A percentile compares a stretch with the other conserved stretches of the same genome.
phyloP scores from a whole-genome alignment of 2,888 invertebrate genomes.

The Glyphotaelius pellucidus region DNA sequence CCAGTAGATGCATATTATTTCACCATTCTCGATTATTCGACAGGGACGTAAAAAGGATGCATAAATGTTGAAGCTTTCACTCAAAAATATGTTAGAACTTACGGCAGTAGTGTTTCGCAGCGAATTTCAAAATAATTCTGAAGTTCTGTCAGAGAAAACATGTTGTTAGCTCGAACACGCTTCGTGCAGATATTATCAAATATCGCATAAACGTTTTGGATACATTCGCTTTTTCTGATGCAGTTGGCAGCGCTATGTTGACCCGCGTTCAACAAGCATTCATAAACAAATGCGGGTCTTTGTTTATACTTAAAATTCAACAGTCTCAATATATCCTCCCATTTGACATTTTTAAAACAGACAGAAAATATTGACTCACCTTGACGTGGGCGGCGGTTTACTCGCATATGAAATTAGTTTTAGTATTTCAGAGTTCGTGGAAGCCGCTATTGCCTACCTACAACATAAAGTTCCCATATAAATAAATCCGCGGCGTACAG shows the following conservation, averaged over 20 bases:
- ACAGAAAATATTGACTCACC: constrained; percentile 22
- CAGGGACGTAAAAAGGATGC: too few species aligned
- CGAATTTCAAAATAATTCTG: too few species aligned
- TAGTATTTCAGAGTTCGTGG: constrained; percentile 4
- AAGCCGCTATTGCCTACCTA: neutral
- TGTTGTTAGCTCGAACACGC: neutral
- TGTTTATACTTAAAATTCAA: neutral
- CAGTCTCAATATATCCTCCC: neutral
- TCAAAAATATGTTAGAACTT: too few species aligned
- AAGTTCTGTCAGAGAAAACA: neutral
- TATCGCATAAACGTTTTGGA: neutral
- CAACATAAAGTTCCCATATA: neutral
- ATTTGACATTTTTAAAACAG: constrained; percentile 22
- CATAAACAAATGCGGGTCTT: neutral
- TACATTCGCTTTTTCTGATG: neutral
- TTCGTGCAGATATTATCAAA: neutral
- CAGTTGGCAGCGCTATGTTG: neutral
- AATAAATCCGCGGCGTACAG: neutral
- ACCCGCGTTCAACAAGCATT: neutral
- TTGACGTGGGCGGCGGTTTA: neutral
- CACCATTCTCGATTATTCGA: too few species aligned
- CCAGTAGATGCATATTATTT: too few species aligned
- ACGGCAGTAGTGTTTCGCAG: too few species aligned
- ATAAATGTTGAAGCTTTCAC: too few species aligned
- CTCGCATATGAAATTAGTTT: constrained; percentile 1